A percentile compares a stretch with the other conserved stretches of the same genome.
Conservation (phyloP, 2,113 vertebrate species). For the Seriola aureovittata region DNA sequence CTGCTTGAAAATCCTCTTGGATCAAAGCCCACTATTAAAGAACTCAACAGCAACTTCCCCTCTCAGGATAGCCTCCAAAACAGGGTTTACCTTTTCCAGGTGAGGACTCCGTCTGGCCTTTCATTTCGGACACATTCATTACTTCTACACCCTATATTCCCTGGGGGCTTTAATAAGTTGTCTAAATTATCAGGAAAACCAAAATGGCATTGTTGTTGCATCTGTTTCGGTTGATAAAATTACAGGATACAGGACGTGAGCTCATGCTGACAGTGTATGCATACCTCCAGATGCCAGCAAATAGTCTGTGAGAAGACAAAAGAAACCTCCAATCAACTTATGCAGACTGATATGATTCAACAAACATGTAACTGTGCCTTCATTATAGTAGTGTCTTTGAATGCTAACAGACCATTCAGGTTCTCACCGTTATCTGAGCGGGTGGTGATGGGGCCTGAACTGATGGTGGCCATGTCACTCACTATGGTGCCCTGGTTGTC, state of each 20-base stretch:
- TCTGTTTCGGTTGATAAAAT: neutral
- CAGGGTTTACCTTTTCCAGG: neutral
- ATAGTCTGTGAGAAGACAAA: constrained; percentile 22
- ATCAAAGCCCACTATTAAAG: neutral
- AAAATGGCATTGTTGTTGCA: neutral
- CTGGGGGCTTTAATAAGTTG: neutral
- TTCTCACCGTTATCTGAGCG: constrained; percentile 62
- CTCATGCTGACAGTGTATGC: neutral
- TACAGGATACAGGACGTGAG: neutral
- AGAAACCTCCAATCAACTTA: neutral
- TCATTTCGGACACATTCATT: neutral
- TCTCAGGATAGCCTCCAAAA: neutral
- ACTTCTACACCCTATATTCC: neutral
- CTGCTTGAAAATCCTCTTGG: neutral
- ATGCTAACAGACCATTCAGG: neutral
- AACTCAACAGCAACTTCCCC: neutral
- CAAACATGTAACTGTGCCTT: neutral
- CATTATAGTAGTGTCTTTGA: neutral
- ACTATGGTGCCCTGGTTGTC: constrained; percentile 53
- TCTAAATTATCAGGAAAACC: neutral
- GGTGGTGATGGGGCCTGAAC: constrained; percentile 70
- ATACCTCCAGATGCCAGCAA: constrained; percentile 47
- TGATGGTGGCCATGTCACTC: constrained; percentile 75
- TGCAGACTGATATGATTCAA: neutral
- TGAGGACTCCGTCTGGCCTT: neutral